Evolutionary conservation across 1,140 invertebrate species (phyloP).

Genomic region (Zaprionus capensis): DNA sequence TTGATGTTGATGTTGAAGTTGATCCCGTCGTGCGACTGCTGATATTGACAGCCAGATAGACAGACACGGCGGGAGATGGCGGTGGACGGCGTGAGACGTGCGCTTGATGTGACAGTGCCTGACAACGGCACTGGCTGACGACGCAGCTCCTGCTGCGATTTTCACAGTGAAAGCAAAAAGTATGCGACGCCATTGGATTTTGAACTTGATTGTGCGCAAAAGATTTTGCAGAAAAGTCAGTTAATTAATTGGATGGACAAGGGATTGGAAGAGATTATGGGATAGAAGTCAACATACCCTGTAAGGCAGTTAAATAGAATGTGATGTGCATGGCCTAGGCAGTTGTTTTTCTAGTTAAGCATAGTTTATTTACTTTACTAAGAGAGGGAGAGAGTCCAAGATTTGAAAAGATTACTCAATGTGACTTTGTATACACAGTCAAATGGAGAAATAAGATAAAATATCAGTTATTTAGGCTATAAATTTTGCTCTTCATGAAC

Average conservation of each 20-base stretch:
- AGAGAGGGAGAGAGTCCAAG: not conserved
- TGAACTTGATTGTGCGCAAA: constrained; percentile 1
- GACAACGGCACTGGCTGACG: constrained; percentile 5
- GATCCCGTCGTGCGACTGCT: constrained; percentile 27
- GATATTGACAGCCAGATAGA: constrained; percentile 78
- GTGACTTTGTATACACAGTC: not conserved
- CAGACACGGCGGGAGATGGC: constrained; percentile 31
- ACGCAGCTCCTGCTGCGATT: constrained; percentile 37
- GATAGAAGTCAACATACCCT: not conserved
- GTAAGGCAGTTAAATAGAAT: not conserved
- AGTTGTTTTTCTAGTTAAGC: no score
- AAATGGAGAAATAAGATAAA: not conserved
- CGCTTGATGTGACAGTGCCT: not conserved
- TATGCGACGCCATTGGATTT: constrained; percentile 3
- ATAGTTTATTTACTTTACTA: no score
- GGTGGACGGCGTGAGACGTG: not conserved
- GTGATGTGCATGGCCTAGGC: not conserved
- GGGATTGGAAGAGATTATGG: not conserved
- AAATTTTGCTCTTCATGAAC: no score
- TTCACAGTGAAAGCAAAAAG: constrained; percentile 20
- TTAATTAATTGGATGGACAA: not conserved
- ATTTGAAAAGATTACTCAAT: not conserved
- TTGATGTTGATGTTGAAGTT: constrained; percentile 41
- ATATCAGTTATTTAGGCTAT: no score
- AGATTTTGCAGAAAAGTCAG: constrained; percentile 3